Conservation (phyloP, 2,797 vertebrate genomes). For the Tenualosa thibaudeaui region DNA sequence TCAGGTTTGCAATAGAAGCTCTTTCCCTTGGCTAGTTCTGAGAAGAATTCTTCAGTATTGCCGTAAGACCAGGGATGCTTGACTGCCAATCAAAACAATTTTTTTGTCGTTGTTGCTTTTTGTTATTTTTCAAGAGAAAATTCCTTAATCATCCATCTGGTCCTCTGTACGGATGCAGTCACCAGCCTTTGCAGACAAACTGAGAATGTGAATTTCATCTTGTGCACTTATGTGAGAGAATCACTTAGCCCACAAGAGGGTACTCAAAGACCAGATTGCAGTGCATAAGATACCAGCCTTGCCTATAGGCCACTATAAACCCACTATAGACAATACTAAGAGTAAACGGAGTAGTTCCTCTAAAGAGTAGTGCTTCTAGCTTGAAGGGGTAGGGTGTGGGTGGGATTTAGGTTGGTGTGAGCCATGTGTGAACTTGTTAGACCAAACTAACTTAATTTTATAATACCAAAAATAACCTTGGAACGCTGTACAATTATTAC, state of each 20-base stretch:
- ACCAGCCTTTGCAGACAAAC: neutral
- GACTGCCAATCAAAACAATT: too few relatives aligned
- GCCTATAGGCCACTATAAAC: neutral
- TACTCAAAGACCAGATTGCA: neutral
- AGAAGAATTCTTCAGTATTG: too few relatives aligned
- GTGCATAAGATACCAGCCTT: neutral
- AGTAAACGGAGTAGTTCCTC: neutral
- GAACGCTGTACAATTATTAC: neutral
- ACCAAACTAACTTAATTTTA: neutral
- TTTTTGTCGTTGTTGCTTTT: too few relatives aligned
- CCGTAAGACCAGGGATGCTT: too few relatives aligned
- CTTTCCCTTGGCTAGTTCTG: neutral
- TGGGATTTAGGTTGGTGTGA: neutral
- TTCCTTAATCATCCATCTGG: too few relatives aligned
- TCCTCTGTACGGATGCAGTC: too few relatives aligned
- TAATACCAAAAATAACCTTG: neutral
- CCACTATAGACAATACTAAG: neutral
- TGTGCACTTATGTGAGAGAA: neutral
- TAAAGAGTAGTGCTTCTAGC: neutral
- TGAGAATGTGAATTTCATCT: neutral
- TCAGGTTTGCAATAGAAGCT: neutral
- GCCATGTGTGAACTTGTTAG: neutral
- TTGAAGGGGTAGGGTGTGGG: neutral
- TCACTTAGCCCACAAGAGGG: constrained; percentile 4
- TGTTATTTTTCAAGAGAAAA: too few relatives aligned